phyloP scores from a whole-genome alignment of 2,888 invertebrate genomes.

The Synanthedon myopaeformis region DNA sequence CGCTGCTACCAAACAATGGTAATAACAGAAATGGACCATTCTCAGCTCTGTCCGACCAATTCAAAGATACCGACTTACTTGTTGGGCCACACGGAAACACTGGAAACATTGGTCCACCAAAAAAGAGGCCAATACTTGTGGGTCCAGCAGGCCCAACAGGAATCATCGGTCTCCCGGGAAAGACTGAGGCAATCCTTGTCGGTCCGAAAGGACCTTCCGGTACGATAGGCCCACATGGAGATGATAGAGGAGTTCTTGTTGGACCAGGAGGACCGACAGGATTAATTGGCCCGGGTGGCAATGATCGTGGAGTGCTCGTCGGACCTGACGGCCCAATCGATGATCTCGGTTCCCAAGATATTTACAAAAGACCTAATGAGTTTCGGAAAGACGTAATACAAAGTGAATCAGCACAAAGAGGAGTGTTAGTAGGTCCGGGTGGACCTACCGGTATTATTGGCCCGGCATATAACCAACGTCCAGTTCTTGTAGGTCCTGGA shows the following conservation, averaged over 20 bases:
- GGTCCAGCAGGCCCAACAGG: slow-evolving; percentile 55
- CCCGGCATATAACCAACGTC: slow-evolving; percentile 11
- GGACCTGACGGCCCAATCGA: slow-evolving; percentile 54
- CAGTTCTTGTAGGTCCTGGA: slow-evolving; percentile 37
- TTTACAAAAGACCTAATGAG: slow-evolving; percentile 10
- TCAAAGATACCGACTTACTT: slow-evolving; percentile 26
- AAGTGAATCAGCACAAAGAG: slow-evolving; percentile 18
- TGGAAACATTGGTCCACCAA: slow-evolving; percentile 19
- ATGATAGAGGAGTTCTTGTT: slow-evolving; percentile 32
- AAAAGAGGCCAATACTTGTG: slow-evolving; percentile 42
- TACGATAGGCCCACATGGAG: slow-evolving; percentile 15
- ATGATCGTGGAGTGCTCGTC: slow-evolving; percentile 44
- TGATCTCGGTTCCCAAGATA: slow-evolving; percentile 35
- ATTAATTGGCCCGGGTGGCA: slow-evolving; percentile 19
- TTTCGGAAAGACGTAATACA: slow-evolving; percentile 5
- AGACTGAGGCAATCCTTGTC: slow-evolving; percentile 11
- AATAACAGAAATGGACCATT: slow-evolving; percentile 2
- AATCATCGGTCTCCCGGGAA: slow-evolving; percentile 25
- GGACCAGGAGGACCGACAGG: slow-evolving; percentile 48
- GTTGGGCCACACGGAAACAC: slow-evolving; percentile 50
- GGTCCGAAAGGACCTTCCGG: slow-evolving; percentile 48
- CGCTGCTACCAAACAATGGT: slow-evolving; percentile 24
- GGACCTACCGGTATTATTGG: slow-evolving; percentile 63
- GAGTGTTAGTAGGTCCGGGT: slow-evolving; percentile 46
- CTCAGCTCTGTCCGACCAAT: slow-evolving; percentile 21